Conservation (phyloP, 2,113 vertebrate genomes). For the Nipponia nippon region DNA sequence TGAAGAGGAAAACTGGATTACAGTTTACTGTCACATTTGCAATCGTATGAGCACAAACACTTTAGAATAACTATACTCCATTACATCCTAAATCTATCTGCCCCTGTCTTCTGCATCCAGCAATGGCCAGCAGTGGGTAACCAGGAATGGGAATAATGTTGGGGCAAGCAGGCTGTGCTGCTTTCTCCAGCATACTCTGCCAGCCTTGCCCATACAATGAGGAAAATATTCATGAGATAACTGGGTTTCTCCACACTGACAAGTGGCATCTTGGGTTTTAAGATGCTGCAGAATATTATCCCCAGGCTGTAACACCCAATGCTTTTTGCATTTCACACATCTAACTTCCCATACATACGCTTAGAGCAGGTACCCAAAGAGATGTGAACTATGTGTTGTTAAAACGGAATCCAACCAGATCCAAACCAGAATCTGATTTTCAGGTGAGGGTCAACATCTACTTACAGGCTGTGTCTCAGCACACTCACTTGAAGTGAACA, state of each 20-base stretch:
- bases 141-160: neutral
- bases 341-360: neutral
- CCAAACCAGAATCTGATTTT: neutral
- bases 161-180: neutral
- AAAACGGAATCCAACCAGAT: neutral
- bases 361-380: neutral
- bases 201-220: neutral
- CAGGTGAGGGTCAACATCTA: neutral
- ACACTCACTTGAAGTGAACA: neutral
- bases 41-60: neutral
- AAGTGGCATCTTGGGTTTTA: neutral
- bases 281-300: neutral
- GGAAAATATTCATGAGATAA: neutral
- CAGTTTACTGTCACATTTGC: neutral
- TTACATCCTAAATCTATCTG: neutral
- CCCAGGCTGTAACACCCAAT: neutral
- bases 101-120: neutral
- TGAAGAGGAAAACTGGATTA: neutral
- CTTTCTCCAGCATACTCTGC: neutral
- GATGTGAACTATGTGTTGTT: neutral
- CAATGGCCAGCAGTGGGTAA: neutral
- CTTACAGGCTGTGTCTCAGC: neutral
- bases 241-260: neutral
- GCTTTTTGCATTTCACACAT: neutral
- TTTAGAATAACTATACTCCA: neutral